Conservation (phyloP, 1,140 invertebrate genomes). For the Cyrtorhinus lividipennis region DNA sequence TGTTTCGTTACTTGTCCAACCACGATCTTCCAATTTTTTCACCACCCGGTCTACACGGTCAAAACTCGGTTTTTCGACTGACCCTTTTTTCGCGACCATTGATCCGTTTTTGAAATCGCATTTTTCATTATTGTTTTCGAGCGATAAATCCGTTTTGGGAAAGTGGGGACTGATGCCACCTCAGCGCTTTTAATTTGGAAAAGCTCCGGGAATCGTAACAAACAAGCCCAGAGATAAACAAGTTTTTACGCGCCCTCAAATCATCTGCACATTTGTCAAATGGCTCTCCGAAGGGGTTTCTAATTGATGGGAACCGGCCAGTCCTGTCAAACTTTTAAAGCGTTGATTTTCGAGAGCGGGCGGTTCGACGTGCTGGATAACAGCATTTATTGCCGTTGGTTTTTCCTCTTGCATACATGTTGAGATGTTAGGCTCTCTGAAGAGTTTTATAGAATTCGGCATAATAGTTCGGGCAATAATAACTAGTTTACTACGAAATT, state of each 20-base stretch:
- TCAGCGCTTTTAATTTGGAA: neutral
- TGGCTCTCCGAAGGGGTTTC: neutral
- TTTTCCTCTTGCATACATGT: too few relatives aligned
- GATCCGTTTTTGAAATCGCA: neutral
- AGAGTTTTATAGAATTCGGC: too few relatives aligned
- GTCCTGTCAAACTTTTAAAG: neutral
- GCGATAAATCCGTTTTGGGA: neutral
- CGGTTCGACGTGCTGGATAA: neutral
- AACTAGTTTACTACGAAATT: too few relatives aligned
- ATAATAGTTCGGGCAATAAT: too few relatives aligned
- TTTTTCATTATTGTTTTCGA: conserved; percentile 9
- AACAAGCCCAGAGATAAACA: neutral
- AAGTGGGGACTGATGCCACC: neutral
- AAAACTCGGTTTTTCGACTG: neutral
- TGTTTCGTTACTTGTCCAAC: too few relatives aligned
- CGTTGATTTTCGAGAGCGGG: neutral
- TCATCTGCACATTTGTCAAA: conserved; percentile 4
- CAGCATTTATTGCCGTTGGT: too few relatives aligned
- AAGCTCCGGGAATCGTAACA: neutral
- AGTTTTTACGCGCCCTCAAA: conserved; percentile 9
- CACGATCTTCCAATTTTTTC: too few relatives aligned
- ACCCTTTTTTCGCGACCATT: neutral
- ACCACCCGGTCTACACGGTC: too few relatives aligned
- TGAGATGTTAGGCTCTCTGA: too few relatives aligned
- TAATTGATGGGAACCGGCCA: neutral